Percentiles rank a stretch among this genome's conserved stretches.
phyloP scores from a whole-genome alignment of 2,888 invertebrate genomes.

The Lymantria dispar region DNA sequence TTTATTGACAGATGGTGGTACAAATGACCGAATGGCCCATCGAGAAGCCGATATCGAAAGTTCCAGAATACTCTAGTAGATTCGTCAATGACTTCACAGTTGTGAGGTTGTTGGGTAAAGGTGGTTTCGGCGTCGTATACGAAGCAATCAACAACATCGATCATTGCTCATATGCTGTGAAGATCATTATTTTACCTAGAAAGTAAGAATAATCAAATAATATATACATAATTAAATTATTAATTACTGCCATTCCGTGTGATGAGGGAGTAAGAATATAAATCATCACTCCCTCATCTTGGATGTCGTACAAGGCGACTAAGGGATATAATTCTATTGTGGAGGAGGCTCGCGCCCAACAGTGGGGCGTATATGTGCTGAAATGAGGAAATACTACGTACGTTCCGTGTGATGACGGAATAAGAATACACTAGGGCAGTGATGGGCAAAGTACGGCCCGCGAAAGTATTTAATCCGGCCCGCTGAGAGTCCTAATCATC shows the following conservation, averaged over 20 bases:
- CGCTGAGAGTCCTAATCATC: too few species aligned
- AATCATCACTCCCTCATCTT: too few species aligned
- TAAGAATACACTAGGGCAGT: too few species aligned
- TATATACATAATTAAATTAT: not conserved
- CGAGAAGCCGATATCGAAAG: constrained; percentile 40
- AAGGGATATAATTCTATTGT: too few species aligned
- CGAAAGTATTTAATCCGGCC: too few species aligned
- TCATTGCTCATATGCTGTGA: constrained; percentile 96
- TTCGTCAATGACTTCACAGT: constrained; percentile 94
- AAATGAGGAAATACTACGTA: too few species aligned
- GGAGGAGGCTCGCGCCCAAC: too few species aligned
- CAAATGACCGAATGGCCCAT: constrained; percentile 40
- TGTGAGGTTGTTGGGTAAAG: constrained; percentile 90
- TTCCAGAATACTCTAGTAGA: constrained; percentile 77
- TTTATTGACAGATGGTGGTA: constrained; percentile 18
- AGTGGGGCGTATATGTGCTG: too few species aligned
- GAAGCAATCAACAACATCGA: constrained; percentile 97
- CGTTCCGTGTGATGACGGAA: too few species aligned
- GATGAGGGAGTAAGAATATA: too few species aligned
- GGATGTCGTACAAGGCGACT: too few species aligned
- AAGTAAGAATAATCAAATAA: constrained; percentile 65
- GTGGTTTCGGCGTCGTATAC: constrained; percentile 98
- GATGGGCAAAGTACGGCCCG: too few species aligned
- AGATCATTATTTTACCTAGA: constrained; percentile 93
- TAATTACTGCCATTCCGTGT: not conserved